These are phyloP conservation scores for Procambarus virginalis DNA, from an alignment of 1,140 invertebrate species.

Conservation along the genomic window DNA sequence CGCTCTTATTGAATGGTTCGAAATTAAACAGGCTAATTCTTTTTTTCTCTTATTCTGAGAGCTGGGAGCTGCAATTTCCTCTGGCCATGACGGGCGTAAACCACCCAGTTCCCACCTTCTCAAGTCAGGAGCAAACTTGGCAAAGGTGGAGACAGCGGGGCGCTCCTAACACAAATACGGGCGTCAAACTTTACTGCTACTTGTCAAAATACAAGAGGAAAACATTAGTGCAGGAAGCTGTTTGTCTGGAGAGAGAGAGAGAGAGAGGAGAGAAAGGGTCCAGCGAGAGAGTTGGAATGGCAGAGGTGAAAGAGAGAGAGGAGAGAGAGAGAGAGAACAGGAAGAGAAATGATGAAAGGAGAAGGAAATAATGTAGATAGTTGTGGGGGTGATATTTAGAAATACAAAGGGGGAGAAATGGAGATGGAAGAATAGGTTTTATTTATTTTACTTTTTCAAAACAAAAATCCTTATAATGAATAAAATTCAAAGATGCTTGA, in stretches of 20 bases:
- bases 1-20: too few species aligned
- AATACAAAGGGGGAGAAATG: too few species aligned
- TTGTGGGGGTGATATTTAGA: too few species aligned
- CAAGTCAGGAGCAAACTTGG: not conserved
- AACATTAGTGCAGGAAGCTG: slow-evolving; percentile 2
- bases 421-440: too few species aligned
- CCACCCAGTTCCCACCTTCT: not conserved
- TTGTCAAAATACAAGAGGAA: not conserved
- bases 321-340: not conserved
- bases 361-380: too few species aligned
- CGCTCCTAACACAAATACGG: not conserved
- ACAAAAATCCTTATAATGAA: too few species aligned
- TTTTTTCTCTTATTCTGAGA: too few species aligned
- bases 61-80: too few species aligned
- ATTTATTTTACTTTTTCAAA: too few species aligned
- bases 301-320: not conserved
- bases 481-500: too few species aligned
- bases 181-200: not conserved
- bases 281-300: not conserved
- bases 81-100: not conserved
- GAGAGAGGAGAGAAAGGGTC: not conserved
- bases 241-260: not conserved
- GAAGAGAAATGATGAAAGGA: not conserved
- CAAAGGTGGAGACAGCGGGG: not conserved
- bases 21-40: too few species aligned